Evolutionary conservation across 2,797 vertebrate species (phyloP).

Genomic region (Melanotaenia nigrans): DNA sequence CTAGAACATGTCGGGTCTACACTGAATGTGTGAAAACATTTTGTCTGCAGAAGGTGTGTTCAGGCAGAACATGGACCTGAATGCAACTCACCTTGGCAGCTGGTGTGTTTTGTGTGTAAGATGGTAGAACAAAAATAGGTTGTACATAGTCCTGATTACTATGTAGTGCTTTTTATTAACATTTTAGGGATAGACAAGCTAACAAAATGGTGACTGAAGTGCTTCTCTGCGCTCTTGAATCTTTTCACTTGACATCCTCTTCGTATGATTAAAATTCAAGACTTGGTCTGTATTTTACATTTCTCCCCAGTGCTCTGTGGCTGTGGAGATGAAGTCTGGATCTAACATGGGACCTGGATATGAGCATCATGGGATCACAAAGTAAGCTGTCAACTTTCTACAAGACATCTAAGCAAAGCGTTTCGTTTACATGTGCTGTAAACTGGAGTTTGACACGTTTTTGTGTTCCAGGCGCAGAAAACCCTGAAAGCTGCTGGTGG

Average conservation of each 20-base stretch:
- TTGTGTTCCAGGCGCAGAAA: constrained; percentile 88
- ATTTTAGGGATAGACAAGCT: not conserved
- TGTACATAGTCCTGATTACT: not conserved
- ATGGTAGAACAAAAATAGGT: not conserved
- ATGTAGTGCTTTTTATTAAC: not conserved
- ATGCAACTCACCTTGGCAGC: not conserved
- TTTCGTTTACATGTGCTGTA: not conserved
- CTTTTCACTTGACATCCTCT: not conserved
- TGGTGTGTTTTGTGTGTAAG: not conserved
- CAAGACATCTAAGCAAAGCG: not conserved
- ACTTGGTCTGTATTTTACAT: not conserved
- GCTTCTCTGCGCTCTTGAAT: not conserved
- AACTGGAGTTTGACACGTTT: not conserved
- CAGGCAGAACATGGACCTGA: not conserved
- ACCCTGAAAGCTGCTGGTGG: constrained; percentile 79
- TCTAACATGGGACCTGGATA: constrained; percentile 90
- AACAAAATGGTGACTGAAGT: not conserved
- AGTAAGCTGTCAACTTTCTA: constrained; percentile 80
- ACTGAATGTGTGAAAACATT: not conserved
- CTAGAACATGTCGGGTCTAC: no score
- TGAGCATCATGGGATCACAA: constrained; percentile 89
- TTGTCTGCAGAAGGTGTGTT: not conserved
- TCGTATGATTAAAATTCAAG: not conserved
- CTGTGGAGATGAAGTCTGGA: constrained; percentile 94
- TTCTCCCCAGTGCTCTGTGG: constrained; percentile 88